These are phyloP conservation scores for Lynx canadensis DNA, from an alignment of 2,113 vertebrate genomes.

Conservation along the genomic window DNA sequence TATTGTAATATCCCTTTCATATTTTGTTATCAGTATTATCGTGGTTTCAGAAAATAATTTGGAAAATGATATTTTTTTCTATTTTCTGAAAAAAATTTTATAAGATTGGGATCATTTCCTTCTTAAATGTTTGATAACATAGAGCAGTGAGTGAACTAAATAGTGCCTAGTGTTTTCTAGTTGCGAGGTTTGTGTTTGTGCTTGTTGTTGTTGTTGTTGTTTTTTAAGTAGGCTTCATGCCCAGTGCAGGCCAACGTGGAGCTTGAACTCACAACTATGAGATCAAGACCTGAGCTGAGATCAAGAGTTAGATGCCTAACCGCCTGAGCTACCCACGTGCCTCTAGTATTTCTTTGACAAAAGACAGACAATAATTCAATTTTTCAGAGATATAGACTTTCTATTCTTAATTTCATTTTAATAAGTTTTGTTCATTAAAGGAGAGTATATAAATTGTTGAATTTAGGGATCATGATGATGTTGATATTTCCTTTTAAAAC, in stretches of 20 bases:
- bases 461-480: neutral
- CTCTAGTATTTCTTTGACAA: neutral
- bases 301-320: too few species aligned
- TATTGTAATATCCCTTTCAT: neutral
- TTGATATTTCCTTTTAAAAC: neutral
- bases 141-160: neutral
- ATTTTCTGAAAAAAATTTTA: neutral
- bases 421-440: neutral
- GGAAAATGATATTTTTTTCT: neutral
- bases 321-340: too few species aligned
- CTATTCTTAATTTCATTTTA: neutral
- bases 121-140: neutral
- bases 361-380: neutral
- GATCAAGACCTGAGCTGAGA: too few species aligned
- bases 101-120: neutral
- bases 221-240: too few species aligned
- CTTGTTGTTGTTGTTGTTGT: too few species aligned
- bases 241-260: too few species aligned
- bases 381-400: neutral
- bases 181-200: too few species aligned
- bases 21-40: neutral
- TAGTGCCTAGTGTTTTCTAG: neutral
- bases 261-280: too few species aligned
- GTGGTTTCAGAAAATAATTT: neutral
- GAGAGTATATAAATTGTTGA: neutral